Evolutionary conservation across 2,113 vertebrate species (phyloP).

Genomic region (Cottus gobio): DNA sequence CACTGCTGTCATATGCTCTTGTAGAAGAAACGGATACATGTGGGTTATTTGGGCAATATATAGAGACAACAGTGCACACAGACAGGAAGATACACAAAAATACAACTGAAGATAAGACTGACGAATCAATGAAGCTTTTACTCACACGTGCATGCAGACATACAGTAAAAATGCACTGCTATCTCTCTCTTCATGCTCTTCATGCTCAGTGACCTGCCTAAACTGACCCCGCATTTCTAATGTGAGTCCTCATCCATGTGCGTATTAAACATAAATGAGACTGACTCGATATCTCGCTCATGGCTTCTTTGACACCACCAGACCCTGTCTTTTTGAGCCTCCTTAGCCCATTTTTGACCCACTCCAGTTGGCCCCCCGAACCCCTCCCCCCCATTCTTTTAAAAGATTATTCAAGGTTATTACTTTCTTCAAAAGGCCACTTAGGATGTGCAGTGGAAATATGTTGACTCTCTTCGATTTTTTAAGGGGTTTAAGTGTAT

Average conservation of each 20-base stretch:
- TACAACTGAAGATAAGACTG: conserved; percentile 2
- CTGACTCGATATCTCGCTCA: conserved; percentile 67
- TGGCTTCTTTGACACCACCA: conserved; percentile 56
- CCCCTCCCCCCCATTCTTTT: conserved; percentile 19
- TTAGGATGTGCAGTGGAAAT: conserved; percentile 64
- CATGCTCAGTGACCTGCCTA: conserved; percentile 63
- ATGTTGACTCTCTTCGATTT: conserved; percentile 63
- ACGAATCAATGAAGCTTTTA: conserved; percentile 27
- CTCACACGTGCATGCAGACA: conserved; percentile 36
- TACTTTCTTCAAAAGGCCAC: conserved; percentile 69
- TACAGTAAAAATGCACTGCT: conserved; percentile 10
- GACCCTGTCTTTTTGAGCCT: conserved; percentile 12
- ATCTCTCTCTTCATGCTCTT: conserved; percentile 17
- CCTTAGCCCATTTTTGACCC: conserved; percentile 11
- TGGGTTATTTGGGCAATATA: conserved; percentile 46
- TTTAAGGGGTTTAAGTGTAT: conserved; percentile 61
- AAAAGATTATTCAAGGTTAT: conserved; percentile 76
- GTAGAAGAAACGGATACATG: conserved; percentile 39
- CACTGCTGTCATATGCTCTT: conserved; percentile 15
- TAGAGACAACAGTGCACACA: conserved; percentile 10
- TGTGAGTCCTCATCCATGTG: conserved; percentile 67
- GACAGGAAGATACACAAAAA: conserved; percentile 13
- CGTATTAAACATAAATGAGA: conserved; percentile 79
- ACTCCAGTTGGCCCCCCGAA: neutral
- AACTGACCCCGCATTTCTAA: conserved; percentile 63